Evolutionary conservation across 1,140 invertebrate genomes (phyloP).

Genomic region (Myzus persicae): DNA sequence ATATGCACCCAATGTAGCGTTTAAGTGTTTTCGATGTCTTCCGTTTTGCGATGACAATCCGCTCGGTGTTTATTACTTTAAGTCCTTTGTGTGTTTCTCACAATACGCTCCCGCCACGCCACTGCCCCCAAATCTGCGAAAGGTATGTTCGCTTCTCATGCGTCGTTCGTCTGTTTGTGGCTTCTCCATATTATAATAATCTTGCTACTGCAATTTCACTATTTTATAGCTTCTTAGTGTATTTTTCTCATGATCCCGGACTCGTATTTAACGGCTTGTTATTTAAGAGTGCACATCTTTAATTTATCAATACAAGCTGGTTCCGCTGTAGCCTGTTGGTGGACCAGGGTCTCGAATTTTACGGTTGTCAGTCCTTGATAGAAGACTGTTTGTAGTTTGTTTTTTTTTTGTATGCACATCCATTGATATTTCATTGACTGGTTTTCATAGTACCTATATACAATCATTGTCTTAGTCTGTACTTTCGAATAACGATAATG

Average conservation of each 20-base stretch:
- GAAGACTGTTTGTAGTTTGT: too few relatives aligned
- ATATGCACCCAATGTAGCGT: not conserved
- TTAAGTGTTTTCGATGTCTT: not conserved
- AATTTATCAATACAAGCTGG: not conserved
- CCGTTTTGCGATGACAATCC: not conserved
- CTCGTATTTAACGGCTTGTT: not conserved
- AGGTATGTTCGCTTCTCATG: not conserved
- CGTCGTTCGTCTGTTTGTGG: too few relatives aligned
- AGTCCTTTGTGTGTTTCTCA: not conserved
- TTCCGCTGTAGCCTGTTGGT: too few relatives aligned
- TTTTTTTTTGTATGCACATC: too few relatives aligned
- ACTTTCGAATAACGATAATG: too few relatives aligned
- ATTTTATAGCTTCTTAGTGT: not conserved
- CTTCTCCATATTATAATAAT: not conserved
- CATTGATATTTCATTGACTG: too few relatives aligned
- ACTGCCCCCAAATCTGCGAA: not conserved
- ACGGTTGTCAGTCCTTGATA: too few relatives aligned
- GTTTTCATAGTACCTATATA: too few relatives aligned
- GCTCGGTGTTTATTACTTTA: not conserved
- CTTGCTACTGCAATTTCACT: not conserved
- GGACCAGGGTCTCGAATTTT: too few relatives aligned
- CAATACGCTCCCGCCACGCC: too few relatives aligned
- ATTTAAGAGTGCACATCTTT: not conserved
- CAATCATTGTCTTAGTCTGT: too few relatives aligned
- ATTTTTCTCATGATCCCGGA: not conserved